These are phyloP conservation scores for Anolis apletophallus DNA, from an alignment of 2,797 vertebrate genomes.

Conservation along the genomic window DNA sequence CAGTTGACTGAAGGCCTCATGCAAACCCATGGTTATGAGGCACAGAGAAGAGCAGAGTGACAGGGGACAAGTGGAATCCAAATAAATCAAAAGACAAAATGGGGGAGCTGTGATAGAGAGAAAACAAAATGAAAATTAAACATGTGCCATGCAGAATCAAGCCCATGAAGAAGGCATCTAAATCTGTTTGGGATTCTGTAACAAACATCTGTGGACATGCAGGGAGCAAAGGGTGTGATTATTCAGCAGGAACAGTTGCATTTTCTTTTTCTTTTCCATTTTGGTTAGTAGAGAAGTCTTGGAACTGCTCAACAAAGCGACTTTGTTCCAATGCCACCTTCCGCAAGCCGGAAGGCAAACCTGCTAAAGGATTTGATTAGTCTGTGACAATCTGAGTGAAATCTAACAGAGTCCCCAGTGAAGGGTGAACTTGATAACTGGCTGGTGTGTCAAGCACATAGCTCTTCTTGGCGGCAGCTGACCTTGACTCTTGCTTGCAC, in stretches of 20 bases:
- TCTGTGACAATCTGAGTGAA: conserved; percentile 12
- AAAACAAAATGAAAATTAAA: neutral
- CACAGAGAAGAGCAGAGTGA: neutral
- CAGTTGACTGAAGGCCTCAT: neutral
- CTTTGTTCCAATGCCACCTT: neutral
- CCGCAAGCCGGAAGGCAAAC: neutral
- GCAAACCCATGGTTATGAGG: neutral
- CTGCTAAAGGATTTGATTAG: conserved; percentile 8
- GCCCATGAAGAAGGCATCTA: neutral
- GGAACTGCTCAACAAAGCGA: neutral
- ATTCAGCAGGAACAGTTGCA: neutral
- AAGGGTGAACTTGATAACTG: conserved; percentile 22
- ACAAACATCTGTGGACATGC: neutral
- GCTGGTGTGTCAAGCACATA: neutral
- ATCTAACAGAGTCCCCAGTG: neutral
- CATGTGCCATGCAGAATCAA: neutral
- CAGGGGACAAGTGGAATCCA: neutral
- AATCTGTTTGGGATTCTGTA: neutral
- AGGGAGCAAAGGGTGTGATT: neutral
- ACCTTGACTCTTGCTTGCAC: neutral
- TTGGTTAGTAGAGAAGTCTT: neutral
- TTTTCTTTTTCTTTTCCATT: too few species aligned
- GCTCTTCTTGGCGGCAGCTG: neutral
- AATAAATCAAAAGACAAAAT: neutral
- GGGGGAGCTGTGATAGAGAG: neutral